These are phyloP conservation scores for Protobothrops flavoviridis DNA, from an alignment of 2,113 vertebrate species.

Conservation along the genomic window DNA sequence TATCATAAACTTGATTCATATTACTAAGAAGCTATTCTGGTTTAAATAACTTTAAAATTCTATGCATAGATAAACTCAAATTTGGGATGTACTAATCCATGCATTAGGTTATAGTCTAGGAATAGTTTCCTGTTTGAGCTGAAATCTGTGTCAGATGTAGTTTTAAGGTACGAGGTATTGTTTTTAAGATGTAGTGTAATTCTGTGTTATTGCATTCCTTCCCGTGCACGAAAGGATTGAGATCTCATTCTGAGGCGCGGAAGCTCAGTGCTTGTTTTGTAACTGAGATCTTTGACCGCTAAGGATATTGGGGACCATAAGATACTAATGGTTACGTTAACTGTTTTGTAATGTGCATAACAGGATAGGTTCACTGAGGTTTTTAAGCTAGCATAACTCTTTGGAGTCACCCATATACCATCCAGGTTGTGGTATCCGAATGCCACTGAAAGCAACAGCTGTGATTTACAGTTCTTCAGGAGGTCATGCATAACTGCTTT, in stretches of 20 bases:
- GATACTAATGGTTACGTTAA: conserved; percentile 4
- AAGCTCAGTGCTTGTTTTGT: conserved; percentile 21
- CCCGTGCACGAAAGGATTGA: not conserved
- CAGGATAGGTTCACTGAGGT: not conserved
- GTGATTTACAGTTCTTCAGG: conserved; percentile 17
- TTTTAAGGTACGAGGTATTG: not conserved
- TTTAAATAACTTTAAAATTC: not conserved
- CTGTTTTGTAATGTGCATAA: not conserved
- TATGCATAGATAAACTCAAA: not conserved
- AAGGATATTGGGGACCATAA: not conserved
- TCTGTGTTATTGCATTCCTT: not conserved
- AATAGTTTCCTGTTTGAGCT: not conserved
- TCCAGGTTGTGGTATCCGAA: not conserved
- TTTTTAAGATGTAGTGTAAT: not conserved
- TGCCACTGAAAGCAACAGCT: conserved; percentile 24
- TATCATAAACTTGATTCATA: not conserved
- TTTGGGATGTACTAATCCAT: not conserved
- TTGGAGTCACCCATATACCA: not conserved
- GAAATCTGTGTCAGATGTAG: not conserved
- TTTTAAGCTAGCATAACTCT: conserved; percentile 9
- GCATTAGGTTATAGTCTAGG: not conserved
- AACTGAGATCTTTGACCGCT: conserved; percentile 16
- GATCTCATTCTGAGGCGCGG: conserved; percentile 1
- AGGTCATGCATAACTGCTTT: conserved; percentile 13
- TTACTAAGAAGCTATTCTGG: not conserved